Percentiles rank a stretch among this genome's conserved stretches.
phyloP scores from a whole-genome alignment of 1,140 invertebrate genomes.

The Drosophila fuyamai region DNA sequence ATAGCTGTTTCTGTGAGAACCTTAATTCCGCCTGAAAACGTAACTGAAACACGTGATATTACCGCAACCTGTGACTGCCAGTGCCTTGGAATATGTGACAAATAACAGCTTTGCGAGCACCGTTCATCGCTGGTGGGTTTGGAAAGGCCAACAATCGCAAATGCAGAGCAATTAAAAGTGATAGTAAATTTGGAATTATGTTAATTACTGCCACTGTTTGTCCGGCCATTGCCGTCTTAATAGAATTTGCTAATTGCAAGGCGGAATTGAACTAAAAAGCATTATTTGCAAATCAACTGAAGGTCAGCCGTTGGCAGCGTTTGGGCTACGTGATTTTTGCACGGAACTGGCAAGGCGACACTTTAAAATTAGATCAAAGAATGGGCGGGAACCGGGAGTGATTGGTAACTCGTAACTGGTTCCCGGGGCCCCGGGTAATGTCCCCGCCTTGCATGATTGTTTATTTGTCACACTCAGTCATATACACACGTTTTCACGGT shows the following conservation, averaged over 20 bases:
- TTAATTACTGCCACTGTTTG: conserved; percentile 62
- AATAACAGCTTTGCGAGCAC: conserved; percentile 4
- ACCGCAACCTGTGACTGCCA: conserved; percentile 17
- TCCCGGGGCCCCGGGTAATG: conserved; percentile 14
- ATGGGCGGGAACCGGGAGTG: conserved; percentile 17
- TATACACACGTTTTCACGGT: conserved; percentile 36
- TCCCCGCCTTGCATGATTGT: conserved; percentile 25
- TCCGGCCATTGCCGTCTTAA: conserved; percentile 45
- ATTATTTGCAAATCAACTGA: conserved; percentile 58
- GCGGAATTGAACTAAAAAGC: conserved; percentile 70
- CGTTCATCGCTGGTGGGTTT: conserved; percentile 43
- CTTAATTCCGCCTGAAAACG: background rate
- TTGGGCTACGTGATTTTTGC: conserved; percentile 48
- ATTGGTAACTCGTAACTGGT: conserved; percentile 2
- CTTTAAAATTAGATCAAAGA: conserved; percentile 22
- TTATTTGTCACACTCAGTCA: conserved; percentile 23
- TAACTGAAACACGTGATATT: background rate
- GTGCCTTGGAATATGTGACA: conserved; percentile 29
- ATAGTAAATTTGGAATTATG: conserved; percentile 73
- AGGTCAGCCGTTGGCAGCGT: conserved; percentile 33
- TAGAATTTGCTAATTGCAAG: conserved; percentile 60
- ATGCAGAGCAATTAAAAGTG: conserved; percentile 72
- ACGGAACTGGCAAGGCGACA: conserved; percentile 33
- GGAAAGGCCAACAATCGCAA: conserved; percentile 56
- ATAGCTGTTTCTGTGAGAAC: conserved; percentile 1